Evolutionary conservation across 2,113 vertebrate species (phyloP).

Genomic region (Dipodomys stephensi): DNA sequence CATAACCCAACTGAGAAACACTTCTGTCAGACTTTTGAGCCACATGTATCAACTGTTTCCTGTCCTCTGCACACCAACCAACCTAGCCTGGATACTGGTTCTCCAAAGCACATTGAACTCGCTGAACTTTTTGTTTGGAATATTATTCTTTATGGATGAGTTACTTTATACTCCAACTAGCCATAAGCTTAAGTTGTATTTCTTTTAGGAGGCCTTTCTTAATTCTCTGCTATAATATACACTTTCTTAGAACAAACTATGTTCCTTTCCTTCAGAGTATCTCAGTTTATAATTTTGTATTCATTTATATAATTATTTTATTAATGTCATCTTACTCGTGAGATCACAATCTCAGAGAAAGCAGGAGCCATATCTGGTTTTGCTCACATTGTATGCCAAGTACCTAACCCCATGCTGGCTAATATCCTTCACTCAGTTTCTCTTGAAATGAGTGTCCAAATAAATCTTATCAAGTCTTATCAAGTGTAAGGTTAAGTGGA

Average conservation of each 20-base stretch:
- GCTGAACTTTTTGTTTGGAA: constrained; percentile 17
- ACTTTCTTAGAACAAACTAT: constrained; percentile 29
- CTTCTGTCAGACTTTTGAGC: background rate
- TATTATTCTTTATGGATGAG: background rate
- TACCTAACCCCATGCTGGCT: background rate
- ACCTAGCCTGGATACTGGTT: background rate
- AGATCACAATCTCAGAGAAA: constrained; percentile 62
- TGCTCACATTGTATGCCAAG: constrained; percentile 43
- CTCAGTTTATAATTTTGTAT: constrained; percentile 44
- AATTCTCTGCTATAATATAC: background rate
- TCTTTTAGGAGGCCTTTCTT: constrained; percentile 25
- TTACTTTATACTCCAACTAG: background rate
- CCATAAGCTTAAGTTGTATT: constrained; percentile 30
- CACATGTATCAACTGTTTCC: background rate
- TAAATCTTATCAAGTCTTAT: constrained; percentile 6
- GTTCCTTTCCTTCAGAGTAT: constrained; percentile 38
- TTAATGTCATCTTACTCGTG: constrained; percentile 52
- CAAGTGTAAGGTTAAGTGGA: background rate
- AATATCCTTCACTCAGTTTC: background rate
- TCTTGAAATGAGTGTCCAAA: background rate
- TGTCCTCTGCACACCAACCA: background rate
- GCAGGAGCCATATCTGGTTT: constrained; percentile 60
- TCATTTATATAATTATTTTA: constrained; percentile 55
- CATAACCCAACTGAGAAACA: background rate
- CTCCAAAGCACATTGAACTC: background rate